Evolutionary conservation across 2,888 invertebrate species (phyloP).

Genomic region (Galerucella pusilla): DNA sequence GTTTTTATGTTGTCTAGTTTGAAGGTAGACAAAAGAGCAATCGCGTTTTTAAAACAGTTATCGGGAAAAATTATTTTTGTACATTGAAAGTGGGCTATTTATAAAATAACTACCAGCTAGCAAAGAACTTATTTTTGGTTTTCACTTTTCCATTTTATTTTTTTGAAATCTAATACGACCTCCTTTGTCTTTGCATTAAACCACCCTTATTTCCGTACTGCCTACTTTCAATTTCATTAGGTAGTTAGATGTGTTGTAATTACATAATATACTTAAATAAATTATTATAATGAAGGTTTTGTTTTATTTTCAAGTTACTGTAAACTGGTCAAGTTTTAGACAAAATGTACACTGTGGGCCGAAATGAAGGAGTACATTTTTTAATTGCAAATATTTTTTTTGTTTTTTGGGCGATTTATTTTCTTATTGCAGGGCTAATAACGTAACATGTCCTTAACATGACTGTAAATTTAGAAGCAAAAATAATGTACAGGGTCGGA

Average conservation of each 20-base stretch:
- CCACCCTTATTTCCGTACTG: constrained; percentile 50
- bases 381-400: no score
- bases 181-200: constrained; percentile 43
- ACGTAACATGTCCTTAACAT: no score
- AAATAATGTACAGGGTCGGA: no score
- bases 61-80: neutral
- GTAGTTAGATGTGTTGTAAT: constrained; percentile 61
- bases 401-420: no score
- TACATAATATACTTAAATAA: constrained; percentile 60
- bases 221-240: constrained; percentile 50
- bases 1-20: neutral
- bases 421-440: no score
- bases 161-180: neutral
- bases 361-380: no score
- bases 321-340: no score
- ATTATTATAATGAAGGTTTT: constrained; percentile 53
- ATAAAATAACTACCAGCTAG: neutral
- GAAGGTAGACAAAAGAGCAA: neutral
- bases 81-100: neutral
- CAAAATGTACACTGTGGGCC: no score
- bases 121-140: constrained; percentile 12
- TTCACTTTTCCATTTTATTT: constrained; percentile 13
- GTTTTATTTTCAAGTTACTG: neutral
- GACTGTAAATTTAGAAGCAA: no score
- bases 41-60: neutral